Evolutionary conservation across 2,797 vertebrate genomes (phyloP), one percentile per base, ranked within the genome.

Genomic region (Geotrypetes seraphini): DNA sequence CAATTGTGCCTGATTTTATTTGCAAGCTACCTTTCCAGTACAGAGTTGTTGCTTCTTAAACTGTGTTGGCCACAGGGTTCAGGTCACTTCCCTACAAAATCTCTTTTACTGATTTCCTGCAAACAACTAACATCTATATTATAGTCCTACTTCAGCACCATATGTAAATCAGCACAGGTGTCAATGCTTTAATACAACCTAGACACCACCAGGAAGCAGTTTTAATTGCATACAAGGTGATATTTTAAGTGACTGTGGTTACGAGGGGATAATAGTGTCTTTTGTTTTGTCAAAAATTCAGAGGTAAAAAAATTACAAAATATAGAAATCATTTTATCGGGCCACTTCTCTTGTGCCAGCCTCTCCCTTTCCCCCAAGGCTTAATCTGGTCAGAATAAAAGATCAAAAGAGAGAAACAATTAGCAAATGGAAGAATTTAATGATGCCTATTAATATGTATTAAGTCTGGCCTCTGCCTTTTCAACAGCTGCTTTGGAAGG

Each of bases 391-490:
- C 78, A 63, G 78, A 58, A 69, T 56, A 69, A 53, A 57, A 66
- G 79, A 87, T 88, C 83, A 84, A 85, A 89, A 79, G 63, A 73
- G 78, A 70, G 72, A 78, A 79, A 63, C 81, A 82, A 83, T 81
- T 76, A 62, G 68, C 72, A 77, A 84, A 68, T 76, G 72, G 63
- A 67, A 53, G 59, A 76, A 78, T 73, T 84, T 87, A 88, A 89
- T 84, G 79, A 86, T 65, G 67, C 77, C 81, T 87, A 90, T 88
- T 86, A 87, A 83, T 83, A 90, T 87, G 83, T 66, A 88, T 86
- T 84, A 81, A 86, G 80, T 80, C 70, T 79, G 74, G 84, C 76
- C 78, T 59, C 45, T 70, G 67, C 73, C 71, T 78, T 73, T 76
- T 69, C 74, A 63, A 70, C 66, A 66, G 60, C 63, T 64, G 66